Percentiles rank a stretch among this genome's conserved stretches.
These are phyloP conservation scores for Climacteris rufus DNA, from an alignment of 2,113 vertebrate genomes.

Conservation along the genomic window DNA sequence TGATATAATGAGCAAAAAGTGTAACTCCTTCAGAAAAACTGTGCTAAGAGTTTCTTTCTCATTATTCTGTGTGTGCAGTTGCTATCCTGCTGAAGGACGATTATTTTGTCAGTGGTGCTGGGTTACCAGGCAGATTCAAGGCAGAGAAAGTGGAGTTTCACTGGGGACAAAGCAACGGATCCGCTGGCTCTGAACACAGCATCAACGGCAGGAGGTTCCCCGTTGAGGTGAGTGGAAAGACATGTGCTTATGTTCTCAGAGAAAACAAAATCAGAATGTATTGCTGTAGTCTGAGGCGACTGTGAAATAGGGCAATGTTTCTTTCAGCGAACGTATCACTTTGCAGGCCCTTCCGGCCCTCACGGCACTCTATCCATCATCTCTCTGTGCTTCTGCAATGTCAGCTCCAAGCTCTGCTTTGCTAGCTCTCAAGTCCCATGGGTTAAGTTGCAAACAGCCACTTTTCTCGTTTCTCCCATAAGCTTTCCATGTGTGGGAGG, in stretches of 20 bases:
- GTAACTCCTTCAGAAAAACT: not conserved
- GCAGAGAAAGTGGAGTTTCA: constrained; percentile 97
- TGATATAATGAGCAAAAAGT: not conserved
- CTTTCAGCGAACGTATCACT: not conserved
- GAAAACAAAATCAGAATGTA: not conserved
- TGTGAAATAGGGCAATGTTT: not conserved
- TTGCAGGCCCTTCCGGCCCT: constrained; percentile 11
- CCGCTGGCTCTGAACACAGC: constrained; percentile 92
- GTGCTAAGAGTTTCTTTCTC: not conserved
- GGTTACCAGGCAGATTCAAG: constrained; percentile 91
- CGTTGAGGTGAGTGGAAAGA: constrained; percentile 85
- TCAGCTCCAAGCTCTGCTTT: not conserved
- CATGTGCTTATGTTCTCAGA: not conserved
- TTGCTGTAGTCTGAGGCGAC: not conserved
- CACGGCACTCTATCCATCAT: not conserved
- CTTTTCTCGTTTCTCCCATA: constrained; percentile 10
- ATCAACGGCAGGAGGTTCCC: constrained; percentile 88
- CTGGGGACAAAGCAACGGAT: constrained; percentile 94
- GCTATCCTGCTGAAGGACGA: constrained; percentile 94
- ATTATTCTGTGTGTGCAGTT: constrained; percentile 72
- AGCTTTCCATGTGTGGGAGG: constrained; percentile 16
- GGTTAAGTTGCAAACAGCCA: constrained; percentile 27
- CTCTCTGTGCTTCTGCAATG: constrained; percentile 13
- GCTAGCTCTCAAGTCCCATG: not conserved
- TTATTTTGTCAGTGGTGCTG: constrained; percentile 91